Conservation (phyloP, 2,113 vertebrate genomes). For the Ctenomys sociabilis region DNA sequence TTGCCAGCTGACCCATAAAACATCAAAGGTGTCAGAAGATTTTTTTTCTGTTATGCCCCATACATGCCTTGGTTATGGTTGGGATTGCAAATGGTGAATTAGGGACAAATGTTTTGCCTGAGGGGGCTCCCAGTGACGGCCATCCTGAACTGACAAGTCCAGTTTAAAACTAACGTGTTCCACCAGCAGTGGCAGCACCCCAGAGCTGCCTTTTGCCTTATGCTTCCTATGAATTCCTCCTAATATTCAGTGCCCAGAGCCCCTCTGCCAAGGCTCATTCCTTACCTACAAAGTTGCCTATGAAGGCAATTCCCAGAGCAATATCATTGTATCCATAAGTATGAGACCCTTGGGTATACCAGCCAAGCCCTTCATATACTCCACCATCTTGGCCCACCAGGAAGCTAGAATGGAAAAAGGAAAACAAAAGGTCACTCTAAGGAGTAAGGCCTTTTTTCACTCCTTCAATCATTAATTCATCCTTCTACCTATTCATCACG, state of each 20-base stretch:
- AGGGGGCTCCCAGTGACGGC: too few relatives aligned
- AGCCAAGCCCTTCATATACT: conserved; percentile 90
- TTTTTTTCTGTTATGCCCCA: not conserved
- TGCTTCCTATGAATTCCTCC: not conserved
- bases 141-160: not conserved
- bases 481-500: not conserved
- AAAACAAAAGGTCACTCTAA: not conserved
- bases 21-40: not conserved
- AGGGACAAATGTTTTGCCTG: not conserved
- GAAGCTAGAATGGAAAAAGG: conserved; percentile 83
- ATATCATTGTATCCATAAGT: conserved; percentile 85
- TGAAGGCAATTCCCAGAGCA: conserved; percentile 89
- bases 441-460: not conserved
- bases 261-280: not conserved
- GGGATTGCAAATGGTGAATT: too few relatives aligned
- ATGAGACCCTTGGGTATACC: conserved; percentile 87
- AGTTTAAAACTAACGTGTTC: not conserved
- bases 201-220: not conserved
- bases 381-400: conserved; percentile 86
- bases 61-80: not conserved
- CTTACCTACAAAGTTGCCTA: conserved; percentile 84
- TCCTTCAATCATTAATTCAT: not conserved
- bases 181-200: not conserved
- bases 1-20: not conserved
- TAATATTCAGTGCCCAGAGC: not conserved